Conservation (phyloP, 2,797 vertebrate genomes). For the Luscinia megarhynchos region DNA sequence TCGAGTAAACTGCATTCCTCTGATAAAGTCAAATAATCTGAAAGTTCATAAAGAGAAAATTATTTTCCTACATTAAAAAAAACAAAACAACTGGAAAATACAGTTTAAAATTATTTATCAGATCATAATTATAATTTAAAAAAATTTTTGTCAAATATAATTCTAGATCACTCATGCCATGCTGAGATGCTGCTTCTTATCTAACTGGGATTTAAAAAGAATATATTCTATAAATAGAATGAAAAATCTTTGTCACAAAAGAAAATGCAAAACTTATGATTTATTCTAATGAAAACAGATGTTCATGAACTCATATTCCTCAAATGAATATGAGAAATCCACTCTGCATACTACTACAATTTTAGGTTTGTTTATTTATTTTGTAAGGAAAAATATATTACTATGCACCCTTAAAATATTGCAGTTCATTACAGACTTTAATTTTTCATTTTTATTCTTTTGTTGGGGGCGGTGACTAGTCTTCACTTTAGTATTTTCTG, state of each 20-base stretch:
- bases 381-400: not conserved
- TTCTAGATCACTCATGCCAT: not conserved
- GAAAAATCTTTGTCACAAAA: not conserved
- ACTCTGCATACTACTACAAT: not conserved
- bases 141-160: not conserved
- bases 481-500: not conserved
- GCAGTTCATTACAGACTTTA: not conserved
- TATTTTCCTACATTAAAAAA: not conserved
- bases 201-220: not conserved
- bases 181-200: not conserved
- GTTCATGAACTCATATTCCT: not conserved
- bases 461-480: not conserved
- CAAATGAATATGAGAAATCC: not conserved
- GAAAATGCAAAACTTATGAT: not conserved
- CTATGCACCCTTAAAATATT: not conserved
- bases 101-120: not conserved
- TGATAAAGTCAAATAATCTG: not conserved
- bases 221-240: not conserved
- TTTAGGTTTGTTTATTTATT: not conserved
- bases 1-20: not conserved
- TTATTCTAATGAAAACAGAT: constrained; percentile 9
- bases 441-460: not conserved
- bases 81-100: fast-evolving
- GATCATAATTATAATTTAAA: not conserved
- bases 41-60: not conserved